Conservation (phyloP, 2,113 vertebrate genomes). For the Dissostichus mawsoni region DNA sequence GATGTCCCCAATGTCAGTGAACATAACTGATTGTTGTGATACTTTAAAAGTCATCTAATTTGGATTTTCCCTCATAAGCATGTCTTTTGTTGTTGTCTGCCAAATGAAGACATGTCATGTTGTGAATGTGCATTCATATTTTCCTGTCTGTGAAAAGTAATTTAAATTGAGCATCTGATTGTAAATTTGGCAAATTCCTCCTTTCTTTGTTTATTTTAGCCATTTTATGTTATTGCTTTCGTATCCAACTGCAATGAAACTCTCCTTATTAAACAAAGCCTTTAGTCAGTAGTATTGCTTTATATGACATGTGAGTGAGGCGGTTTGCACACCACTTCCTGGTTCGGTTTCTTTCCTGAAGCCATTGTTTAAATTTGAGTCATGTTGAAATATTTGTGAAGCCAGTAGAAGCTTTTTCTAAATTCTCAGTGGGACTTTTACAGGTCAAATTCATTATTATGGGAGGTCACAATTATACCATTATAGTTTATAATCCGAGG, state of each 20-base stretch:
- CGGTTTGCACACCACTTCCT: constrained; percentile 3
- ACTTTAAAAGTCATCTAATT: not conserved
- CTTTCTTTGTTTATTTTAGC: not conserved
- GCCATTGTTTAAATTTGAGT: constrained; percentile 12
- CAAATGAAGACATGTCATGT: not conserved
- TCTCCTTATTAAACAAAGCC: not conserved
- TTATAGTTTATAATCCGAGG: not conserved
- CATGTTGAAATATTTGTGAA: constrained; percentile 18
- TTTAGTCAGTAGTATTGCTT: not conserved
- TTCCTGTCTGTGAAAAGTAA: not conserved
- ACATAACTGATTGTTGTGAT: not conserved
- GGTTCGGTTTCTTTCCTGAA: constrained; percentile 1
- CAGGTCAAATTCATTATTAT: not conserved
- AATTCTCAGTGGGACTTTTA: not conserved
- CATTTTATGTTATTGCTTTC: not conserved
- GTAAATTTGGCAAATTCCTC: not conserved
- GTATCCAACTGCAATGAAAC: not conserved
- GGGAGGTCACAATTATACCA: not conserved
- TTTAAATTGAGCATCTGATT: not conserved
- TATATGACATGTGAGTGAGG: not conserved
- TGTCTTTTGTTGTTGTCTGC: not conserved
- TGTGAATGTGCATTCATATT: not conserved
- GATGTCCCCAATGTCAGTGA: not conserved
- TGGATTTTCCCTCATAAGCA: not conserved
- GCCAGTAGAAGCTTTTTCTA: not conserved